Base-by-base conservation (phyloP, 2,888 invertebrate species). In the Ypsolopha scabrella region DNA sequence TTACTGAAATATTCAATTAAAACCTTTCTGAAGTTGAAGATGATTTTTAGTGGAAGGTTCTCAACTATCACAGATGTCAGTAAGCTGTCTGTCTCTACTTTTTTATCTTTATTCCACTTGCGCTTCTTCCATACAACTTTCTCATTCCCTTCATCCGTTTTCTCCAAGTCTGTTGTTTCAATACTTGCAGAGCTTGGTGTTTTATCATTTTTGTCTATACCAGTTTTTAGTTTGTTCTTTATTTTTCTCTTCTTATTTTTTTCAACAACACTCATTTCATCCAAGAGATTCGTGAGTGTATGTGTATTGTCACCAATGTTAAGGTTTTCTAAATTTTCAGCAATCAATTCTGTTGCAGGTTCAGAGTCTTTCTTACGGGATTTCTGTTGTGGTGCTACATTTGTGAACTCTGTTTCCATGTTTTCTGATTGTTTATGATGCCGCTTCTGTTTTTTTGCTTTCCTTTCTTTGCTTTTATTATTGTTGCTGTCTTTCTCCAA, bases 241-340 rank as follows among this genome's bases (percentile, higher is more conserved):
- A 58, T 72, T 1, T 66, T 59, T 53, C 70, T 75, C 56, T 75
- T 77, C 41, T 64, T 65, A 52, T 75, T 77, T 56, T 75, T 82
- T 48, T 79, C 80, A 41, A 69, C 71, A n/a, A 83, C 80, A 2
- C 66, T 63, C 82, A 85, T 82, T 62, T 80, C 79, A 51, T 81
- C 80, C 7, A 85, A 62, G 14, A 85, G 55, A 54, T 72, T 71
- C 24, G 74, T 69, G 10, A 83, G 54, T 55, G 79, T 75, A 51
- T 82, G 75, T 24, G 81, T 60, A 58, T 81, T 85, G 52, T 83
- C 80, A 10, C 80, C 85, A 39, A 82, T 77, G 35, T 66, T 77
- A 0, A 83, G 63, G 50, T 75, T 81, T 58, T 80, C 74, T 9
- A 85, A 60, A 39, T 77, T 70, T 44, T 74, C 69, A 41, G 67